phyloP scores from a whole-genome alignment of 2,888 invertebrate genomes.

The Epinotia ramella region DNA sequence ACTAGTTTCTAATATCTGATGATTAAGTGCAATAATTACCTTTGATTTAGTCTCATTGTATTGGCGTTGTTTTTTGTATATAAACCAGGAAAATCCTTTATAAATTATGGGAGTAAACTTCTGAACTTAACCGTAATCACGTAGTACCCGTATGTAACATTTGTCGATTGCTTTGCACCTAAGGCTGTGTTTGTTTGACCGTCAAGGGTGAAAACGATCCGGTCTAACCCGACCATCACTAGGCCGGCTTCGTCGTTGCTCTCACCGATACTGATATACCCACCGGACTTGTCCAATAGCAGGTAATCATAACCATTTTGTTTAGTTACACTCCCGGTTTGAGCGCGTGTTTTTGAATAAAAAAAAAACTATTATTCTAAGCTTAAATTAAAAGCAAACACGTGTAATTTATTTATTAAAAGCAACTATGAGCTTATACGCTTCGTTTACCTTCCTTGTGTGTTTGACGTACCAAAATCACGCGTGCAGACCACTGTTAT shows the following conservation, averaged over 20 bases:
- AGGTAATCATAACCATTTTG: conserved; percentile 65
- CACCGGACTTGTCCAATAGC: conserved; percentile 82
- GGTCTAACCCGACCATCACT: conserved; percentile 84
- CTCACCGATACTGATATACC: conserved; percentile 84
- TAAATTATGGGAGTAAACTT: conserved; percentile 18
- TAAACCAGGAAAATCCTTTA: not conserved
- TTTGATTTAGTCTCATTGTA: conserved; percentile 9
- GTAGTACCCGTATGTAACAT: conserved; percentile 42
- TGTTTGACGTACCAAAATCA: not conserved
- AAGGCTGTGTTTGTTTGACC: conserved; percentile 77
- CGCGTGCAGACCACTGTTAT: conserved; percentile 10
- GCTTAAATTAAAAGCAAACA: not conserved
- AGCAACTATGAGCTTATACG: not conserved
- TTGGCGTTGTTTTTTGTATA: conserved; percentile 9
- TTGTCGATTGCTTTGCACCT: conserved; percentile 75
- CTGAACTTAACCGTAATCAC: conserved; percentile 37
- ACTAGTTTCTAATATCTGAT: not conserved
- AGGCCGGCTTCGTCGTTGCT: conserved; percentile 84
- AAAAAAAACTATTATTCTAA: not conserved
- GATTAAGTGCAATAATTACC: not conserved
- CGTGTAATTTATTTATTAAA: no score
- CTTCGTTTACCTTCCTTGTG: not conserved
- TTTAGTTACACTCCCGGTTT: conserved; percentile 12
- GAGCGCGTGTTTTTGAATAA: conserved; percentile 2
- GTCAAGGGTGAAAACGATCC: conserved; percentile 83